These are phyloP conservation scores for Altica lythri DNA, from an alignment of 2,888 invertebrate genomes.

Conservation along the genomic window DNA sequence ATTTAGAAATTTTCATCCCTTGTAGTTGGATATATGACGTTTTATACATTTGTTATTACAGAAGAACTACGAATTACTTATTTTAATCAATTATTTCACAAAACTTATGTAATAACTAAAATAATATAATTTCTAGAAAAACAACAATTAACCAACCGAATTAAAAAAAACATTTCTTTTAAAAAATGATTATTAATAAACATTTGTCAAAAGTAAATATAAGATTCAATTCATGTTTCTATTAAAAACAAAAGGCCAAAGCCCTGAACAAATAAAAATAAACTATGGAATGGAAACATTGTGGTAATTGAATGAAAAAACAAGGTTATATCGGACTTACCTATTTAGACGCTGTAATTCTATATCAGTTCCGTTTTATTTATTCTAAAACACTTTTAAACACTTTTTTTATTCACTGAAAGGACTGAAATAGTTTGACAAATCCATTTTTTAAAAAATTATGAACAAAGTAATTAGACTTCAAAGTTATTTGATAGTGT, in stretches of 20 bases:
- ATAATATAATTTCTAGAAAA: too few species aligned
- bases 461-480: conserved; percentile 9
- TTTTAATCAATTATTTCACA: too few species aligned
- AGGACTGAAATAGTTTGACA: conserved; percentile 18
- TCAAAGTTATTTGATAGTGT: conserved; percentile 10
- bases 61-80: too few species aligned
- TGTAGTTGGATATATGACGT: too few species aligned
- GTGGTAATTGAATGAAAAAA: neutral
- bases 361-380: conserved; percentile 5
- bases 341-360: conserved; percentile 24
- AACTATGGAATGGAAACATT: neutral
- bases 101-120: too few species aligned
- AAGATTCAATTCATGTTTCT: neutral
- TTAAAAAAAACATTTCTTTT: too few species aligned
- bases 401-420: conserved; percentile 20
- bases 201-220: too few species aligned
- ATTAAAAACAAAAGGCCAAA: neutral
- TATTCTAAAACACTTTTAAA: conserved; percentile 1
- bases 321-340: conserved; percentile 21
- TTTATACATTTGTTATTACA: too few species aligned
- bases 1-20: too few species aligned
- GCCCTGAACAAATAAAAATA: neutral
- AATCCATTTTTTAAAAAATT: conserved; percentile 23
- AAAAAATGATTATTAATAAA: too few species aligned
- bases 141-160: too few species aligned